Conservation (phyloP, 2,797 vertebrate species). For the Australoheros facetus region DNA sequence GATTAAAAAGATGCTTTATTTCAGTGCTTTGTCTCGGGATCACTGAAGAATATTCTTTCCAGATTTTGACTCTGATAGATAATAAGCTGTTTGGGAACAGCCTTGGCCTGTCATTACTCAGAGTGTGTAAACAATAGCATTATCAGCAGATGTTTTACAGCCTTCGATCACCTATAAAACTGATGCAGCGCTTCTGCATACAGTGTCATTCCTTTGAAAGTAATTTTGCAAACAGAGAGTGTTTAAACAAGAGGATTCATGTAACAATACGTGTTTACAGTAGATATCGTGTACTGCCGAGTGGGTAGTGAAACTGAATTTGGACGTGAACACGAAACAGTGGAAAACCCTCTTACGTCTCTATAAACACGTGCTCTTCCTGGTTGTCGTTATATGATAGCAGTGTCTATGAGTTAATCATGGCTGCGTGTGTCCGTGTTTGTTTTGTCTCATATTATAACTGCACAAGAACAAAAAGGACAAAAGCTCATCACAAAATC, state of each 20-base stretch:
- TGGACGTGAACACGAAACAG: not conserved
- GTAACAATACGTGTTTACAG: constrained; percentile 63
- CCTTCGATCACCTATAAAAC: constrained; percentile 52
- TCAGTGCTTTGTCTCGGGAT: not conserved
- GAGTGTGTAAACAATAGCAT: constrained; percentile 47
- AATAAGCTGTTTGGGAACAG: constrained; percentile 17
- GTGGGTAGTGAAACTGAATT: constrained; percentile 29
- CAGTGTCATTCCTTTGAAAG: constrained; percentile 54
- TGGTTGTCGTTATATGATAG: not conserved
- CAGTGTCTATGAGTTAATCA: constrained; percentile 8
- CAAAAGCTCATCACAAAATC: constrained; percentile 50
- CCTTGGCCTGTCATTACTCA: constrained; percentile 21
- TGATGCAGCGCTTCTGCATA: constrained; percentile 22
- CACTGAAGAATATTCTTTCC: not conserved
- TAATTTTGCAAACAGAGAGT: constrained; percentile 63
- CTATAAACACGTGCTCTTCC: not conserved
- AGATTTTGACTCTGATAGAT: not conserved
- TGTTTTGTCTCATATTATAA: constrained; percentile 34
- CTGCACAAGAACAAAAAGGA: constrained; percentile 58
- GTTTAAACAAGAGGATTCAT: constrained; percentile 65
- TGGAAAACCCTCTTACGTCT: constrained; percentile 4
- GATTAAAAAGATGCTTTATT: constrained; percentile 1
- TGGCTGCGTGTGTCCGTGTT: not conserved
- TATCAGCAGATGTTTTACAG: constrained; percentile 55
- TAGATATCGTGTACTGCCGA: constrained; percentile 49